These are phyloP conservation scores for Leptinotarsa defecta DNA, from an alignment of 1,140 invertebrate genomes.

Conservation along the genomic window DNA sequence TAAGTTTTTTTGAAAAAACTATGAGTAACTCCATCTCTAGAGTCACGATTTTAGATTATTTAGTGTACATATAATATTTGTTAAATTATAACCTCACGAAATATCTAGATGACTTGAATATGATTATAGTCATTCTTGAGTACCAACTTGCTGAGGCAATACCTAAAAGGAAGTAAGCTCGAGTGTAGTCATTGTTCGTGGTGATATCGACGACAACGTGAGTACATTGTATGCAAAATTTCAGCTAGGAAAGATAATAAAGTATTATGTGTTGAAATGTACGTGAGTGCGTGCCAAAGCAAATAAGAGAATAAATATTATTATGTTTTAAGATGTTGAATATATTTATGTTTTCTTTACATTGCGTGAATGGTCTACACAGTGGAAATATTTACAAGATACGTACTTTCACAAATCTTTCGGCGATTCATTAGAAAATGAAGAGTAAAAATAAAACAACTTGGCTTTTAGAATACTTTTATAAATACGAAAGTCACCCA, in stretches of 20 bases:
- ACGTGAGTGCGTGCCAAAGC: slow-evolving; percentile 1
- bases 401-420: not conserved
- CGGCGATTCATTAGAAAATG: too few relatives aligned
- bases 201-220: slow-evolving; percentile 5
- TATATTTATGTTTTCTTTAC: slow-evolving; percentile 5
- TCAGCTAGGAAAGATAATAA: not conserved
- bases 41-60: too few relatives aligned
- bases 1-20: too few relatives aligned
- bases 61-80: not conserved
- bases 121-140: not conserved
- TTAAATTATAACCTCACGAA: not conserved
- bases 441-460: too few relatives aligned
- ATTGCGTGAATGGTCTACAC: not conserved
- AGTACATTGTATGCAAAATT: slow-evolving; percentile 6
- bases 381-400: not conserved
- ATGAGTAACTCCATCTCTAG: too few relatives aligned
- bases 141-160: not conserved
- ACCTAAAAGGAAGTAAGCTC: not conserved
- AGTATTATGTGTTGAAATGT: slow-evolving; percentile 6
- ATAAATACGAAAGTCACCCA: too few relatives aligned
- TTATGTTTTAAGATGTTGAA: not conserved
- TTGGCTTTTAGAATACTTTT: too few relatives aligned
- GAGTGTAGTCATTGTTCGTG: not conserved
- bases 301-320: slow-evolving; percentile 2
- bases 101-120: not conserved